phyloP scores from a whole-genome alignment of 2,888 invertebrate species.

The Orgyia antiqua region DNA sequence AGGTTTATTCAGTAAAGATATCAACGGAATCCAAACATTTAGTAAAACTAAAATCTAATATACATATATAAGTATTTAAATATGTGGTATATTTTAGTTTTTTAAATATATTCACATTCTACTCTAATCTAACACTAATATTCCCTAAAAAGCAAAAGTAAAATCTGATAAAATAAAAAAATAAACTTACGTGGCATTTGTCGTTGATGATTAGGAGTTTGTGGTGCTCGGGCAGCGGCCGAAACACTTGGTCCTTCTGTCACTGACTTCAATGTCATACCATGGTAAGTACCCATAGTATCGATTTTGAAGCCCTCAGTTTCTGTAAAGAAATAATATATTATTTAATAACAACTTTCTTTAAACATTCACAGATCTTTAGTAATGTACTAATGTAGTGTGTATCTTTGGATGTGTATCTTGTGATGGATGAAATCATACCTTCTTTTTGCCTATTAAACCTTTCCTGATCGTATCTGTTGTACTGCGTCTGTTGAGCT shows the following conservation, averaged over 20 bases:
- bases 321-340: slow-evolving; percentile 73
- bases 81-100: no score
- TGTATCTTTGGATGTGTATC: not conserved
- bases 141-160: no score
- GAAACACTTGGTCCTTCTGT: slow-evolving; percentile 92
- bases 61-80: no score
- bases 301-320: slow-evolving; percentile 99
- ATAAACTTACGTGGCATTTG: slow-evolving; percentile 62
- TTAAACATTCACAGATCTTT: not conserved
- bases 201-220: slow-evolving; percentile 62
- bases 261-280: slow-evolving; percentile 98
- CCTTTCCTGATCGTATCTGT: slow-evolving; percentile 99
- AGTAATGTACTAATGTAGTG: no score
- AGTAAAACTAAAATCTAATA: no score
- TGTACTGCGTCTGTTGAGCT: slow-evolving; percentile 90
- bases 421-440: slow-evolving; percentile 33
- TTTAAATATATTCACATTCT: no score
- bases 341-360: not conserved
- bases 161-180: no score
- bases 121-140: no score
- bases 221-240: slow-evolving; percentile 70
- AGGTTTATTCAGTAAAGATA: no score
- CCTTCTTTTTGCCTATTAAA: slow-evolving; percentile 95
- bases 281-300: slow-evolving; percentile 98
- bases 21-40: no score